Percentiles rank a stretch among this genome's conserved stretches.
These are phyloP conservation scores for Zophobas morio DNA, from an alignment of 1,140 invertebrate species.

Conservation along the genomic window DNA sequence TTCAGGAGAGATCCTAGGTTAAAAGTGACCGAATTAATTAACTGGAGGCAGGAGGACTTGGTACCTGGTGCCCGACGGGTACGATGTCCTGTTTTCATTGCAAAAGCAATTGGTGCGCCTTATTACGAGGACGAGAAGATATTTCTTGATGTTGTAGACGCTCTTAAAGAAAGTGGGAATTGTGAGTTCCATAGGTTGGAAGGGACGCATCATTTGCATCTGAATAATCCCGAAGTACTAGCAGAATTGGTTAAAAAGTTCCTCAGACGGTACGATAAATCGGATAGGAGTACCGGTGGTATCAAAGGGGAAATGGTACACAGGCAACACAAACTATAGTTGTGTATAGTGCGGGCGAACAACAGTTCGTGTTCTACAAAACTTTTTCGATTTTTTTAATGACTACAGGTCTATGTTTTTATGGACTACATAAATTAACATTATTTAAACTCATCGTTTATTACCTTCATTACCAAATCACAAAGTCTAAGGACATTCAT, in stretches of 20 bases:
- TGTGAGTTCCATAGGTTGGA: slow-evolving; percentile 76
- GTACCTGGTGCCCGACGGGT: slow-evolving; percentile 62
- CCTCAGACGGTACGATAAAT: too few relatives aligned
- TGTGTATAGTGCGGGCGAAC: slow-evolving; percentile 66
- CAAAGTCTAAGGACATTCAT: too few relatives aligned
- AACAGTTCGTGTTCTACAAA: too few relatives aligned
- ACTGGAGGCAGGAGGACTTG: slow-evolving; percentile 62
- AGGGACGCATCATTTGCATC: slow-evolving; percentile 84
- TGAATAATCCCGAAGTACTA: slow-evolving; percentile 77
- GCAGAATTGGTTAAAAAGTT: slow-evolving; percentile 73
- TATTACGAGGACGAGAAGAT: slow-evolving; percentile 72
- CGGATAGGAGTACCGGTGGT: too few relatives aligned
- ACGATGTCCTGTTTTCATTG: slow-evolving; percentile 58
- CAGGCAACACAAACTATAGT: slow-evolving; percentile 62
- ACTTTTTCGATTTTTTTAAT: too few relatives aligned
- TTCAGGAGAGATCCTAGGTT: slow-evolving; percentile 69
- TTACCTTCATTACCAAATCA: too few relatives aligned
- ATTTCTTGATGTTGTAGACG: slow-evolving; percentile 71
- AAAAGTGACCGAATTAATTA: slow-evolving; percentile 52
- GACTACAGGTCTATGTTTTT: too few relatives aligned
- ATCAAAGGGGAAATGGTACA: too few relatives aligned
- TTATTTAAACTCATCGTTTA: too few relatives aligned
- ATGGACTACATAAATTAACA: too few relatives aligned
- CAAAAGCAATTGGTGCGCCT: slow-evolving; percentile 71
- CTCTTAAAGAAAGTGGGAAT: slow-evolving; percentile 71